These are phyloP conservation scores for Noctua janthe DNA, from an alignment of 2,888 invertebrate species.

Conservation along the genomic window DNA sequence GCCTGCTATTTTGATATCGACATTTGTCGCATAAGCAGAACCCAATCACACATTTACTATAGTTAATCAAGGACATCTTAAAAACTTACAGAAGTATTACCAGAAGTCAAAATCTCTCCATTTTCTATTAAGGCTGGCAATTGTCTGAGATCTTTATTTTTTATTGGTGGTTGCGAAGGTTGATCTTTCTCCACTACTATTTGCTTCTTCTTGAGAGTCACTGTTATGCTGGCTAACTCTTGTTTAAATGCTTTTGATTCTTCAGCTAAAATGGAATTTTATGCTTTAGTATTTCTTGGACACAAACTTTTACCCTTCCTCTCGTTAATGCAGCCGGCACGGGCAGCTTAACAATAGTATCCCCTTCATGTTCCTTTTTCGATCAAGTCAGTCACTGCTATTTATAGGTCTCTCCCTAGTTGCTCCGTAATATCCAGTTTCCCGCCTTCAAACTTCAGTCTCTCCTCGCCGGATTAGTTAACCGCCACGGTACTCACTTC, in stretches of 20 bases:
- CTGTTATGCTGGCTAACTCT: constrained; percentile 95
- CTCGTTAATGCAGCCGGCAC: neutral
- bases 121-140: constrained; percentile 95
- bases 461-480: neutral
- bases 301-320: neutral
- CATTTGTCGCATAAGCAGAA: neutral
- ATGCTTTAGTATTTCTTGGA: neutral
- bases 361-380: neutral
- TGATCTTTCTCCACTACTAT: constrained; percentile 95
- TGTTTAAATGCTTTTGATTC: constrained; percentile 95
- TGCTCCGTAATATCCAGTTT: neutral
- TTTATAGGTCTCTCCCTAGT: neutral
- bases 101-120: constrained; percentile 96
- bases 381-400: neutral
- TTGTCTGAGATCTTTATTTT: constrained; percentile 93
- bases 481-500: neutral
- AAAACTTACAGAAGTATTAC: constrained; percentile 95
- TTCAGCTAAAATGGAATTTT: constrained; percentile 91
- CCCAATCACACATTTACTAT: neutral
- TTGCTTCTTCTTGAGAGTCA: constrained; percentile 95
- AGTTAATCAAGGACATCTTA: neutral
- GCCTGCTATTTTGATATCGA: neutral
- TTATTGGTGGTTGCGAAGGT: constrained; percentile 94
- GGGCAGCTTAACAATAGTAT: neutral
- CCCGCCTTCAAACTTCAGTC: neutral